Conservation (phyloP, 2,113 vertebrate species). For the Bombycilla garrulus region DNA sequence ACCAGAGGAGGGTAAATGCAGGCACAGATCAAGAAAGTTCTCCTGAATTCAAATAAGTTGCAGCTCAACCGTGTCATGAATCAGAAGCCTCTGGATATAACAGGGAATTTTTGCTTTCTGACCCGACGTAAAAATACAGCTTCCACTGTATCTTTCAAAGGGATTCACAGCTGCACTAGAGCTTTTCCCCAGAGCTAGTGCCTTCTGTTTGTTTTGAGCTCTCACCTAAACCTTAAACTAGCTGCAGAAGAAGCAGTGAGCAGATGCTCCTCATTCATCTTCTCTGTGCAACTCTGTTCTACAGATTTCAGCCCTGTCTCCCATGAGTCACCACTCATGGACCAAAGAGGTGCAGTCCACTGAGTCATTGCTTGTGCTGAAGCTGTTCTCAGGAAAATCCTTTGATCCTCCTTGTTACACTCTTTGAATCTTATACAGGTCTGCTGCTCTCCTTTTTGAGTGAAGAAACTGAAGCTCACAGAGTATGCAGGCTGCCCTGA, state of each 20-base stretch:
- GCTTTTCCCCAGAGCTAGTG: not conserved
- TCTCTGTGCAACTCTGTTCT: not conserved
- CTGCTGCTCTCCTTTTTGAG: not conserved
- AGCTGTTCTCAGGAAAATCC: not conserved
- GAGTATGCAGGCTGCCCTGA: not conserved
- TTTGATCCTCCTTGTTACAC: not conserved
- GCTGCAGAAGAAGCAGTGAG: not conserved
- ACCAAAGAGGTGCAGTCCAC: not conserved
- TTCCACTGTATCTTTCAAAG: not conserved
- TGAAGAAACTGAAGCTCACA: not conserved
- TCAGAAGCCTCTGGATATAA: not conserved
- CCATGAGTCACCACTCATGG: not conserved
- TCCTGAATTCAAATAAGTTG: not conserved
- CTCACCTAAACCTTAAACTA: not conserved
- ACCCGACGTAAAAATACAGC: not conserved
- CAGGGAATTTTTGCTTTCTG: not conserved
- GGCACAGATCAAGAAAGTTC: not conserved
- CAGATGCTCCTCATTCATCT: not conserved
- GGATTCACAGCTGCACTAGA: not conserved
- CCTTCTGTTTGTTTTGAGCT: not conserved
- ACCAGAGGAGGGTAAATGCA: rapidly evolving
- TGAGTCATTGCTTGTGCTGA: not conserved
- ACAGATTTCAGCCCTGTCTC: not conserved
- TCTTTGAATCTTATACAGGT: not conserved
- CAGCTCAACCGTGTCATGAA: not conserved